Base-by-base conservation (phyloP, 1,140 invertebrate species). In the Aphaenogaster ashmeadi region DNA sequence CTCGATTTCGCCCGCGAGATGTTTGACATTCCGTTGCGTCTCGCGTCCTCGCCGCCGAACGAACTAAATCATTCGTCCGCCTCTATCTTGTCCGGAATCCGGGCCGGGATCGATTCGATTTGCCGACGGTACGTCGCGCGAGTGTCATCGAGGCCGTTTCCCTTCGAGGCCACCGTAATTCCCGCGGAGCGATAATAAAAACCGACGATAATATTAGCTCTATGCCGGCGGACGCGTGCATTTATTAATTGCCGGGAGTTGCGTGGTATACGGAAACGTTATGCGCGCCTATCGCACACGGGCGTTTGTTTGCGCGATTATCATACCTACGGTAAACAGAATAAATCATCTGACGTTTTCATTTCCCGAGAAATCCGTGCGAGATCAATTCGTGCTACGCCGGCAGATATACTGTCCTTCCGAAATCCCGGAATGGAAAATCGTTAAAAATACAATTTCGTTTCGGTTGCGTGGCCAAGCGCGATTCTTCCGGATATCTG, bases 61-160 rank as follows among this genome's bases (percentile, higher is more conserved):
- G 69, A 90, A 90, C 87, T 90, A 88, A 90, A 90, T 90, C 89
- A 88, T 77, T 85, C 88, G 74, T 67, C 62, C 79, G 86, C 80
- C 74, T 90, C 88, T 56, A 90, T 62, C 75, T 85, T 64, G 88
- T 64, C 33, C 58, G 86, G 60, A 90, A 90, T 90, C 78, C 88
- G 66, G 36, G 60, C 66, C 21, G 58, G 60, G 62, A 90, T 90
- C 89, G 74, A 79, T 88, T 90, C 89, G 88, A 90, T 88, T 90
- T 72, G 54, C 67, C 87, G 87, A 58, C 50, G 67, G 44, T 81
- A 52, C 64, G 50, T 58, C 47, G 75, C 64, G 64, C 47, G 52
- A 18, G 21, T 36, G 71, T 72, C 67, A 64, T 50, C 74, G 58
- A n/a, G 33, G 74, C 21, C 54, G 41, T 36, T 74, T 74, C 66